A percentile compares a stretch with the other conserved stretches of the same genome.
phyloP scores from a whole-genome alignment of 1,140 invertebrate species.

The Ectropis grisescens region DNA sequence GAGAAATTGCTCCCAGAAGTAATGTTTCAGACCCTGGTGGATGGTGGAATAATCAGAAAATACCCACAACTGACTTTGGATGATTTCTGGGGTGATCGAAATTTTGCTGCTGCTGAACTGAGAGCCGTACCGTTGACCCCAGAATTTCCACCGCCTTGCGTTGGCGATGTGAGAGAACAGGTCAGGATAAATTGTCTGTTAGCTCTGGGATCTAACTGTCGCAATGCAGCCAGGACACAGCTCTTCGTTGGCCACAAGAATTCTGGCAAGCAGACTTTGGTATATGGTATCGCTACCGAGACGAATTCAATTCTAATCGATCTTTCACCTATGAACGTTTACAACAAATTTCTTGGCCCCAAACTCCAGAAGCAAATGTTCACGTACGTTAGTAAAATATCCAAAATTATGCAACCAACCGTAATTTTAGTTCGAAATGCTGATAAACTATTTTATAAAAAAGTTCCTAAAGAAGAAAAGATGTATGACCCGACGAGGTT shows the following conservation, averaged over 20 bases:
- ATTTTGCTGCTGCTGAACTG: constrained; percentile 49
- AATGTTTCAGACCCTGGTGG: constrained; percentile 52
- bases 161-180: constrained; percentile 54
- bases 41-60: constrained; percentile 45
- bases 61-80: constrained; percentile 40
- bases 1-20: constrained; percentile 34
- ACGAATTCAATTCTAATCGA: constrained; percentile 53
- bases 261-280: constrained; percentile 46
- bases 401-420: constrained; percentile 81
- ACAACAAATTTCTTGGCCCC: constrained; percentile 46
- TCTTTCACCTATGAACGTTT: constrained; percentile 47
- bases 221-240: constrained; percentile 29
- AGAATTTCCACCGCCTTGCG: constrained; percentile 36
- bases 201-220: constrained; percentile 38
- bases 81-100: constrained; percentile 51
- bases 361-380: constrained; percentile 55
- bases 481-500: constrained; percentile 72
- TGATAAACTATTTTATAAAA: constrained; percentile 89
- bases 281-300: constrained; percentile 53
- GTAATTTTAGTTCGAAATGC: constrained; percentile 86
- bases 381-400: constrained; percentile 61
- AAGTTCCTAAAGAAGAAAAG: constrained; percentile 72
- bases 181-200: constrained; percentile 42
- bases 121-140: constrained; percentile 48
- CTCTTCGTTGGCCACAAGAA: constrained; percentile 44